These are phyloP conservation scores for Ephialtes manifestator DNA, from an alignment of 2,888 invertebrate genomes.

Conservation along the genomic window DNA sequence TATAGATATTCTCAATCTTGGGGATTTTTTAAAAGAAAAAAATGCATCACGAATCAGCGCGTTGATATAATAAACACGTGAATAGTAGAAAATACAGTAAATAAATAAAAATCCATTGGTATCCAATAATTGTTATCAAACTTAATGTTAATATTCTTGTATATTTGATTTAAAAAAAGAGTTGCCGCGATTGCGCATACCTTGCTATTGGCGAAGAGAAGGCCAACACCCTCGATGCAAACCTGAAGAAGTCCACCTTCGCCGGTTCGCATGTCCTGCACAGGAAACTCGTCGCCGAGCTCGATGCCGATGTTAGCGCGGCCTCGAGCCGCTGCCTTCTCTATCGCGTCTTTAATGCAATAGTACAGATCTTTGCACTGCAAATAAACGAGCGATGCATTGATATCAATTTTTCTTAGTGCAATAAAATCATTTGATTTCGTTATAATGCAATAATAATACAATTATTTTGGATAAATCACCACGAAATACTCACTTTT, in stretches of 20 bases:
- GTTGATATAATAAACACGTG: conserved; percentile 3
- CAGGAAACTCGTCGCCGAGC: conserved; percentile 98
- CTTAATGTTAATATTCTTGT: not conserved
- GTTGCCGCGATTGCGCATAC: conserved; percentile 87
- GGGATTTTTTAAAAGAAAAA: not conserved
- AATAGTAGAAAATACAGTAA: not conserved
- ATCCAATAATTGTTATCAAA: conserved; percentile 17
- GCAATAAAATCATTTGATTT: not conserved
- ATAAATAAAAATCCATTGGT: conserved; percentile 23
- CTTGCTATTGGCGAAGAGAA: conserved; percentile 99
- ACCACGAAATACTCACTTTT: conserved; percentile 89
- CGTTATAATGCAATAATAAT: not conserved
- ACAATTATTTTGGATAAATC: not conserved
- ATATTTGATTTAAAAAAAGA: not conserved
- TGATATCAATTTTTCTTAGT: not conserved
- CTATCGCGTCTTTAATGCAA: conserved; percentile 99
- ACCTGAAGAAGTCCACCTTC: conserved; percentile 99
- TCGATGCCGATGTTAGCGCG: conserved; percentile 92
- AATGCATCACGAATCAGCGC: conserved; percentile 5
- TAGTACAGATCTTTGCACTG: conserved; percentile 99
- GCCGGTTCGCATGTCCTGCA: conserved; percentile 98
- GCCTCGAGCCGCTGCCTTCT: conserved; percentile 91
- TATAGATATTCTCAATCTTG: not conserved
- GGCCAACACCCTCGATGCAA: conserved; percentile 99
- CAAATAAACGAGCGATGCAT: conserved; percentile 74